Evolutionary conservation across 2,113 vertebrate genomes (phyloP), one percentile per base, ranked within the genome.

Genomic region (Bagarius yarrelli): DNA sequence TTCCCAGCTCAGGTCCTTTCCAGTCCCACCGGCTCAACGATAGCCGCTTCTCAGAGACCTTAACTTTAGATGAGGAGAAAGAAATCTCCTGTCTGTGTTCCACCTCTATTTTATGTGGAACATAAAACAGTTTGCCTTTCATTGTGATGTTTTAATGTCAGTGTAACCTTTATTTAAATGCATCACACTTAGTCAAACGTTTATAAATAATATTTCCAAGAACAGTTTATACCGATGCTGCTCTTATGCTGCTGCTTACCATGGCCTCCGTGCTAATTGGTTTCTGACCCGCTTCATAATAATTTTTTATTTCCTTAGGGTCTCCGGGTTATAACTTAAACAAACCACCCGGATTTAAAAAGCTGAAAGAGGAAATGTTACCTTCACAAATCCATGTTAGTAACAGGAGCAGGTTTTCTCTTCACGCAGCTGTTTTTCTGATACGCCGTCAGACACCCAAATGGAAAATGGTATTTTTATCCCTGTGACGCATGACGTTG

Each of bases 401-500:
- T 64, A 66, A 78, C 34, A 12, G 18, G 18, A 63, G 34, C n/a
- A 13, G 14, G 47, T 57, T 74, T 64, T 79, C 34, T 66, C 50
- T 79, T 83, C 57, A 34, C 14, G 25, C 67, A 78, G 64, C 56
- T 63, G 55, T 60, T 83, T 63, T 47, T 72, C 66, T 23, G 55
- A 72, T 70, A 83, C 14, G 50, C 30, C 34, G 8, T 81, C 79
- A 81, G 53, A 47, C 55, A 18, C 71, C 74, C 32, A 74, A 66
- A 81, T 81, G 79, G 79, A 66, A 81, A 75, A 74, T 55, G n/a
- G 44, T 81, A 81, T 74, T 66, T 75, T 64, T 81, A 56, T 81
- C 79, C 60, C 30, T 5, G 59, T 73, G 79, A 73, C 57, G 47
- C 79, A 73, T 44, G 66, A 16, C 71, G 21, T 25, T 61, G 14